phyloP scores from a whole-genome alignment of 2,888 invertebrate species.

The Eurytoma californica region DNA sequence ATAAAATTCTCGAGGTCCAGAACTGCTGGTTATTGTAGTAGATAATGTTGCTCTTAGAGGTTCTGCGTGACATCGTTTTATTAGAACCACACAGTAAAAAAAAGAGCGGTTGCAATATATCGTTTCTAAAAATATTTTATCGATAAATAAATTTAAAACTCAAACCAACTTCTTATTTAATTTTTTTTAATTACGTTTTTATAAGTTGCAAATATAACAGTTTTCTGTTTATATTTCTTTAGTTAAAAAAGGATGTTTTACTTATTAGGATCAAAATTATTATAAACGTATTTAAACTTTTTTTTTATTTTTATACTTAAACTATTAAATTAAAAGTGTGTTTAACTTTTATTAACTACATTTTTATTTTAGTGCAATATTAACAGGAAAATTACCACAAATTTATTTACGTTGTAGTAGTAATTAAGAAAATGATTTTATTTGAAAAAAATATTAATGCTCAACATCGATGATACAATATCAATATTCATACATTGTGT shows the following conservation, averaged over 20 bases:
- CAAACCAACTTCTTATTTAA: conserved; percentile 24
- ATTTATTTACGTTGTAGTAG: conserved; percentile 22
- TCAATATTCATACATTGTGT: conserved; percentile 20
- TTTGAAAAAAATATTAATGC: conserved; percentile 6
- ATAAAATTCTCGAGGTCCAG: conserved; percentile 36
- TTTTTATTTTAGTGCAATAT: not conserved
- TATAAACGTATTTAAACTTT: not conserved
- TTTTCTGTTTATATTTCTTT: not conserved
- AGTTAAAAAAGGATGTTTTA: not conserved
- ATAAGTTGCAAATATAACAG: not conserved
- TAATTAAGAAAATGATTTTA: conserved; percentile 12
- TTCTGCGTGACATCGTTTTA: conserved; percentile 14
- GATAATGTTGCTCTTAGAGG: conserved; percentile 32
- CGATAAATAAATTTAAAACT: conserved; percentile 48
- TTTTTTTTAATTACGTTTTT: conserved; percentile 18
- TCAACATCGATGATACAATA: conserved; percentile 13
- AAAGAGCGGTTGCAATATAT: conserved; percentile 40
- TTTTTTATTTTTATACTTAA: not conserved
- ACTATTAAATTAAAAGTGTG: not conserved
- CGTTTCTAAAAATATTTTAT: conserved; percentile 51
- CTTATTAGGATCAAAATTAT: not conserved
- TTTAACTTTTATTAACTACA: not conserved
- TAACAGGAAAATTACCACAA: conserved; percentile 2
- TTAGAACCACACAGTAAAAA: conserved; percentile 29
- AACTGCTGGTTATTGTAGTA: conserved; percentile 37